A percentile compares a stretch with the other conserved stretches of the same genome.
phyloP scores from a whole-genome alignment of 37 sponge, comb jelly and placozoan genomes.

The Geodia barretti region DNA sequence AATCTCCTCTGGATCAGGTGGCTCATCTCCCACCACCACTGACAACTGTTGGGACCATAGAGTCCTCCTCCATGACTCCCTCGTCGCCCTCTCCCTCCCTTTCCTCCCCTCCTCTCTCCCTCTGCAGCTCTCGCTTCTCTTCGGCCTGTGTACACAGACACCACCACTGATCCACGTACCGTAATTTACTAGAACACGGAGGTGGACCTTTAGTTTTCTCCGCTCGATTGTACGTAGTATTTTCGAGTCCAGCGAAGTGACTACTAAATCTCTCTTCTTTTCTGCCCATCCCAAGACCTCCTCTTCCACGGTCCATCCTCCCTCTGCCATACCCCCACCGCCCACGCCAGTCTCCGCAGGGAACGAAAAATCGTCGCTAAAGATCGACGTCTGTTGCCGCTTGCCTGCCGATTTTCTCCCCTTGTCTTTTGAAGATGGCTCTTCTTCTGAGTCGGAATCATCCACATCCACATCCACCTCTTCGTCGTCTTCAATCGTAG shows the following conservation, averaged over 20 bases:
- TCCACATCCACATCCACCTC: conserved; percentile 35
- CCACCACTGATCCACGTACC: background rate
- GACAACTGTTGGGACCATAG: background rate
- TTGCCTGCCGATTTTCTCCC: background rate
- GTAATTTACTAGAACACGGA: no score
- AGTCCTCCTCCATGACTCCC: conserved; percentile 9
- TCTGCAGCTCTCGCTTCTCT: no score
- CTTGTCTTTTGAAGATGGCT: conserved; percentile 2
- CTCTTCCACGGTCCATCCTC: conserved; percentile 15
- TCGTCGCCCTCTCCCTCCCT: conserved; percentile 23
- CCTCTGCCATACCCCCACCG: conserved; percentile 14
- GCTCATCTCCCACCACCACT: no score
- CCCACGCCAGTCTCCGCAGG: conserved; percentile 5
- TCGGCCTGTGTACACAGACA: background rate
- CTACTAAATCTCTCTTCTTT: background rate
- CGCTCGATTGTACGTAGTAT: conserved; percentile 56
- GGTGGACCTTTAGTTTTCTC: conserved; percentile 46
- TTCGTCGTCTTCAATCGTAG: conserved; percentile 86
- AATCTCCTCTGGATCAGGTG: no score
- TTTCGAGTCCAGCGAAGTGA: conserved; percentile 64
- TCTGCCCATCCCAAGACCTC: conserved; percentile 31
- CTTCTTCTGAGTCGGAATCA: conserved; percentile 61
- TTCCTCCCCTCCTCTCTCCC: background rate
- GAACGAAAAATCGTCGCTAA: conserved; percentile 54
- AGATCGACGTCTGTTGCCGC: background rate